Evolutionary conservation across 2,113 vertebrate species (phyloP).

Genomic region (Pontoporia blainvillei): DNA sequence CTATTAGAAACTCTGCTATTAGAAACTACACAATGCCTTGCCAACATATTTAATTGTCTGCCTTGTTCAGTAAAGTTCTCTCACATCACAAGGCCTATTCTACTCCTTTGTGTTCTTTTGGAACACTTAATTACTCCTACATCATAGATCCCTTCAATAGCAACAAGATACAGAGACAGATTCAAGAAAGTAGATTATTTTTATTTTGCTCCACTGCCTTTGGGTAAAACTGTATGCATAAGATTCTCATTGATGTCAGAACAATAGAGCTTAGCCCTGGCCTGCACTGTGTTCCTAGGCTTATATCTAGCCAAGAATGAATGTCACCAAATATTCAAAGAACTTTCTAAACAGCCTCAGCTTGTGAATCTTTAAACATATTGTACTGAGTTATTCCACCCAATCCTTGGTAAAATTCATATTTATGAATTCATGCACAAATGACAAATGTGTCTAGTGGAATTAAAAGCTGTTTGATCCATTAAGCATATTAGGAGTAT

Average conservation of each 20-base stretch:
- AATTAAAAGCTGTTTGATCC: not conserved
- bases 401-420: not conserved
- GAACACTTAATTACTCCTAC: not conserved
- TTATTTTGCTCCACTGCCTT: constrained; percentile 41
- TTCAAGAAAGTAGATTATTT: constrained; percentile 41
- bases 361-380: not conserved
- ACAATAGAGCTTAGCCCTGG: not conserved
- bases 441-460: not conserved
- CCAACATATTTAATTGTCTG: not conserved
- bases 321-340: not conserved
- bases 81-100: not conserved
- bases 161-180: not conserved
- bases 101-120: not conserved
- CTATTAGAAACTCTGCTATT: not conserved
- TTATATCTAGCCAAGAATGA: not conserved
- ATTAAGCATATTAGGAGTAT: not conserved
- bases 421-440: not conserved
- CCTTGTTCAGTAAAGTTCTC: not conserved
- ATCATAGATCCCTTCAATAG: not conserved
- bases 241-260: constrained; percentile 31
- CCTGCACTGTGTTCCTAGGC: not conserved
- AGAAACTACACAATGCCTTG: not conserved
- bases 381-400: not conserved
- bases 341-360: not conserved
- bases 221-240: not conserved